phyloP scores from a whole-genome alignment of 2,797 vertebrate genomes.

The Acropternis orthonyx region DNA sequence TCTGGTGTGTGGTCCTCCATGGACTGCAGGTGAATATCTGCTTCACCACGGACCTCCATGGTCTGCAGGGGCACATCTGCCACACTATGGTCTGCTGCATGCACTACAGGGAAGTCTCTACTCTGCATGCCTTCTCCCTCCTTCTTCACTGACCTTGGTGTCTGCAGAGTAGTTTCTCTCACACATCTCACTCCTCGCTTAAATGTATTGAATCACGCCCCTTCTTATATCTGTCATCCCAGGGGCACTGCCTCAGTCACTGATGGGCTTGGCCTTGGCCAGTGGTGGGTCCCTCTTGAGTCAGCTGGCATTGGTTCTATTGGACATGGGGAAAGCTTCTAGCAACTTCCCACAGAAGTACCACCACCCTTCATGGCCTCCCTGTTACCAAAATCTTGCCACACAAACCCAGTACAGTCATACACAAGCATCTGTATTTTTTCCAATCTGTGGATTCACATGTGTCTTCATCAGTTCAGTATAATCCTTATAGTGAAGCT shows the following conservation, averaged over 20 bases:
- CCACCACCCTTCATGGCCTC: fast-evolving
- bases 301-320: not conserved
- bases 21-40: not conserved
- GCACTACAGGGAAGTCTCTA: not conserved
- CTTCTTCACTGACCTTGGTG: not conserved
- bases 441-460: not conserved
- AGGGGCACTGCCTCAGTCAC: not conserved
- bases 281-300: not conserved
- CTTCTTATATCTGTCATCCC: not conserved
- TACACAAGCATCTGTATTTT: not conserved
- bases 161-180: not conserved
- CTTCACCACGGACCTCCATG: fast-evolving
- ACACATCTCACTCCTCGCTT: not conserved
- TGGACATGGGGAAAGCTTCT: not conserved
- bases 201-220: not conserved
- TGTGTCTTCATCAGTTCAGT: not conserved
- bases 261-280: fast-evolving
- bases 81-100: not conserved
- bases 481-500: not conserved
- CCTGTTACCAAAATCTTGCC: not conserved
- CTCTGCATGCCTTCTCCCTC: not conserved
- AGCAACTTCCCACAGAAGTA: not conserved
- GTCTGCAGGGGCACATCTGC: not conserved
- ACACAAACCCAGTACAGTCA: not conserved
- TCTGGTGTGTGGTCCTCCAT: fast-evolving